A percentile compares a stretch with the other conserved stretches of the same genome.
These are phyloP conservation scores for Anastrepha obliqua DNA, from an alignment of 1,140 invertebrate species.

Conservation along the genomic window DNA sequence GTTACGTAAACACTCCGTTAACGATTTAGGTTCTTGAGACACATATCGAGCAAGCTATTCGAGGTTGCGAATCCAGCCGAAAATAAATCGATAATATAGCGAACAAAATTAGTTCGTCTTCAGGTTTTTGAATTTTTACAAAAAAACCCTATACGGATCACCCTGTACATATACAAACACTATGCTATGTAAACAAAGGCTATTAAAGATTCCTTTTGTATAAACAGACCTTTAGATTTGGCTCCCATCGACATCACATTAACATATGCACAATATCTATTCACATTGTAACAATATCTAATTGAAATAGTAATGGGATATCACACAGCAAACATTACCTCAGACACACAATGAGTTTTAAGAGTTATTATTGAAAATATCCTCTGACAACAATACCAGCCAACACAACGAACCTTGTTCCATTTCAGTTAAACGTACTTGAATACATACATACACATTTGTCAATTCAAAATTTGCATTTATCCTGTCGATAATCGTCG, in stretches of 20 bases:
- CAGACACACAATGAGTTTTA: not conserved
- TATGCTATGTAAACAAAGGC: no score
- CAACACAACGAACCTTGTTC: not conserved
- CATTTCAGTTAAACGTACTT: not conserved
- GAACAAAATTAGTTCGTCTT: no score
- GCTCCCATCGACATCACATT: not conserved
- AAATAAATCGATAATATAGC: no score
- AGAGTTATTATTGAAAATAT: not conserved
- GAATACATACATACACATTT: not conserved
- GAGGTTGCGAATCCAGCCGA: no score
- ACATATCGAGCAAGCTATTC: no score
- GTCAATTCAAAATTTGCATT: slow-evolving; percentile 29
- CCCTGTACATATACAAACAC: no score
- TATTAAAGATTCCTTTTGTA: no score
- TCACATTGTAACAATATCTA: not conserved
- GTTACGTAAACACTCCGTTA: no score
- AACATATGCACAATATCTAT: slow-evolving; percentile 11
- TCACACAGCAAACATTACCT: not conserved
- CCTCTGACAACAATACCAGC: not conserved
- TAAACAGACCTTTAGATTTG: not conserved
- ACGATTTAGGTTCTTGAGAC: no score
- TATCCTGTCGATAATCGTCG: slow-evolving; percentile 42
- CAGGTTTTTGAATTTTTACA: no score
- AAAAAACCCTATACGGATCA: no score
- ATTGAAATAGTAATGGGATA: slow-evolving; percentile 45